Conservation (phyloP, 2,888 invertebrate genomes). For the Amphimallon solstitiale region DNA sequence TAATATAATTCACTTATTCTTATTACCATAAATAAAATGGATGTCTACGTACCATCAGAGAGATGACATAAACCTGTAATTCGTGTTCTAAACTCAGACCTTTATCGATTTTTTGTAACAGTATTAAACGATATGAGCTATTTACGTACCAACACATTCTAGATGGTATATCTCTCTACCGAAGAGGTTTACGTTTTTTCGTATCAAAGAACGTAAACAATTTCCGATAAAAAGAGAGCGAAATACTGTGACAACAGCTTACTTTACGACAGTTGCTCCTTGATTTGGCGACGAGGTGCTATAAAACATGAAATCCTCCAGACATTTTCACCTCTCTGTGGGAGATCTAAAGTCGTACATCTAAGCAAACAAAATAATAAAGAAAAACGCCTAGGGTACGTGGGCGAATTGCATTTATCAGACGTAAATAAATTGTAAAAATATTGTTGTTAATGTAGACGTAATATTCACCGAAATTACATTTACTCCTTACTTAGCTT, state of each 20-base stretch:
- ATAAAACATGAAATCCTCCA: conserved; percentile 6
- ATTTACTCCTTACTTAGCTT: too few species aligned
- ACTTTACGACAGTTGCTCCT: conserved; percentile 14
- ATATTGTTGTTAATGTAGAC: too few species aligned
- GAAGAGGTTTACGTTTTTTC: conserved; percentile 1
- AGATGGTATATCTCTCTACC: conserved; percentile 2
- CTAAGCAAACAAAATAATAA: conserved; percentile 6
- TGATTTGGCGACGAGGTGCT: conserved; percentile 6
- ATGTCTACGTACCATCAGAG: neutral
- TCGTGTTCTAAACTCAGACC: neutral
- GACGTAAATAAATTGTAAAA: too few species aligned
- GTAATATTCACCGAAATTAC: too few species aligned
- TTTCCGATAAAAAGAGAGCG: conserved; percentile 19
- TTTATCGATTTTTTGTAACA: conserved; percentile 13
- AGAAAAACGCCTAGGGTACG: neutral
- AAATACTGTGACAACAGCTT: conserved; percentile 15
- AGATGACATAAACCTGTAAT: conserved; percentile 12
- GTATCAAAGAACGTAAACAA: conserved; percentile 21
- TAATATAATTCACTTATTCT: conserved; percentile 7
- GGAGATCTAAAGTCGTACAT: conserved; percentile 4
- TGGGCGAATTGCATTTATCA: neutral
- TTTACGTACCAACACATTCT: neutral
- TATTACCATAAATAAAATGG: conserved; percentile 2
- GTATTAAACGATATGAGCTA: neutral
- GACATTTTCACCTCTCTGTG: neutral